Evolutionary conservation across 2,888 invertebrate species (phyloP), one percentile per base, ranked within the genome.

Genomic region (Chalcosyrphus nemorum): DNA sequence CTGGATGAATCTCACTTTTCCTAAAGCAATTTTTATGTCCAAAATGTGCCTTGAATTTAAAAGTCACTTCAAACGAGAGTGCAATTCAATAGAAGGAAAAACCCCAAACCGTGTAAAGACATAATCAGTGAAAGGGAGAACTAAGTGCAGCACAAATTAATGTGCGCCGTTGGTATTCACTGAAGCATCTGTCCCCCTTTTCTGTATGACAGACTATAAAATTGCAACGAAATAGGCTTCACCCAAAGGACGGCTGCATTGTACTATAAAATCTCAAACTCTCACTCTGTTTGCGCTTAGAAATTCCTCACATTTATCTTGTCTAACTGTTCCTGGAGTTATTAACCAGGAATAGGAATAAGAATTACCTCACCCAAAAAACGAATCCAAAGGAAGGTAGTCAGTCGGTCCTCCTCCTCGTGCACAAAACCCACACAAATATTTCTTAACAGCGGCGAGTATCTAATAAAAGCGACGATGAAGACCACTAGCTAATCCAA

Each of bases 321-420:
- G 41, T 52, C 41, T 78, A 78, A 78, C 78, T 78, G 78, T 78
- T 65, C 32, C 72, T 63, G 45, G 47, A 71, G 38, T 35, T 54
- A 61, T 59, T 15, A 15, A 7, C 9, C 13, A 15, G 43, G 35
- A 19, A 63, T 47, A 65, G 71, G 65, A 76, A 81, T 65, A 27
- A 32, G 41, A 75, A 75, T 81, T 74, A 75, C 75, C 81, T 81
- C 81, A 70, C 75, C 68, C 81, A 81, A 63, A 52, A 59, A 52
- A 65, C n/a, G n/a, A n/a, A n/a, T n/a, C 78, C 78, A 65, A 72
- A 72, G 78, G 78, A 72, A 72, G 78, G 78, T 72, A 78, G 74
- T 66, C 52, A n/a, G 63, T 38, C 29, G 11, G 19, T 76, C 76
- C 81, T 81, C 71, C 81, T 65, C 63, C 47, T 78, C 47, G 32